Evolutionary conservation across 2,113 vertebrate species (phyloP), one percentile per base, ranked within the genome.

Genomic region (Tenebrosternarchus preto): DNA sequence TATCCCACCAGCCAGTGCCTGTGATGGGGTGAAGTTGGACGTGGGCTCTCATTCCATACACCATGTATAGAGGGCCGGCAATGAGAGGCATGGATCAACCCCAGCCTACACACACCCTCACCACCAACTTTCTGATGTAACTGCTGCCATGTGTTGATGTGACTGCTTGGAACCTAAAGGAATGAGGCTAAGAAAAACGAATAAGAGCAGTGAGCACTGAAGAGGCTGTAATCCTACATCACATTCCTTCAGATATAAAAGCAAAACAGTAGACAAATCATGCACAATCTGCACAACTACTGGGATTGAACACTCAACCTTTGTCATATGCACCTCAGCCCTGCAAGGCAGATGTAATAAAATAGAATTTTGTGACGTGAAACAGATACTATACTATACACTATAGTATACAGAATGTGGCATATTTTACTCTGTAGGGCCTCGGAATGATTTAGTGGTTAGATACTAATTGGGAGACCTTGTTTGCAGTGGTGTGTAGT

Each of bases 191-290:
- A 29, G 36, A 55, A 71, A 46, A 61, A 46, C 22, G 50, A 66
- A 53, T 50, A 72, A 31, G 31, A 67, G 29, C 60, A 24, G 46
- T 5, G 71, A 53, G 60, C 39, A 39, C 50, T 31, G 59, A 74
- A 55, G 85, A 69, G 39, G 79, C 55, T 77, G 24, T 46, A 82
- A 68, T 55, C 71, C 69, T 76, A n/a, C 78, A 78, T 71, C 20
- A 57, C 84, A 83, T 86, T 81, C 79, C 82, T 68, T 73, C 60
- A 75, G 64, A 39, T 27, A 63, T 73, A 56, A 50, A 72, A 36
- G n/a, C 25, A 76, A 77, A 68, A 76, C 68, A 83, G 76, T 63
- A 50, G 15, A 9, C 8, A 46, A 46, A 46, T 9, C 43, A 55
- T 73, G 39, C 68, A 73, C 36, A 68, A 73, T 74, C 66, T 61